These are phyloP conservation scores for Megaceryle alcyon DNA, from an alignment of 2,797 vertebrate genomes.

Conservation along the genomic window DNA sequence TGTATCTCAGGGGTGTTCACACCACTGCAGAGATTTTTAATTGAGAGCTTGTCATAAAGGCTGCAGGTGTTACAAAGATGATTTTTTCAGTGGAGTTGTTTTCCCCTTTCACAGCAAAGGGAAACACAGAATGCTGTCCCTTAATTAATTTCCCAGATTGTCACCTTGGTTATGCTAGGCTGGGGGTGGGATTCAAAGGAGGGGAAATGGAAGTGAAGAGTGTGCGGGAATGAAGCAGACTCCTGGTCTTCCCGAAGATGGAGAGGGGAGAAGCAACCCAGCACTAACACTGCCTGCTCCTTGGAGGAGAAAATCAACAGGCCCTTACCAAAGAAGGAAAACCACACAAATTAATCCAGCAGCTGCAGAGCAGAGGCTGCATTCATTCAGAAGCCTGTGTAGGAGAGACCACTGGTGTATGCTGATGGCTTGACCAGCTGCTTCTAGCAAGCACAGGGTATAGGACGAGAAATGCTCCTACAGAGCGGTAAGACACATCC, in stretches of 20 bases:
- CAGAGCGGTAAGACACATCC: neutral
- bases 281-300: neutral
- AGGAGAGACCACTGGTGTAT: neutral
- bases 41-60: neutral
- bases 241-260: neutral
- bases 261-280: neutral
- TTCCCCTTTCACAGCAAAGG: neutral
- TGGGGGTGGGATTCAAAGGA: neutral
- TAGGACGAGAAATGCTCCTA: neutral
- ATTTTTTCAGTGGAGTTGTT: neutral
- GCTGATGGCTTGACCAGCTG: neutral
- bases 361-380: neutral
- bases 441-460: neutral
- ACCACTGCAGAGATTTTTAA: neutral
- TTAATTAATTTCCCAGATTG: neutral
- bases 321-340: neutral
- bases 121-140: neutral
- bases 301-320: neutral
- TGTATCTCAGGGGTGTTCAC: neutral
- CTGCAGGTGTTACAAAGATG: neutral
- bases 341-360: neutral
- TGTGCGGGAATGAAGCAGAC: neutral
- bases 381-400: neutral
- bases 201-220: neutral
- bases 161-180: neutral